These are phyloP conservation scores for Sarcophaga rosellei DNA, from an alignment of 2,888 invertebrate genomes.

Conservation along the genomic window DNA sequence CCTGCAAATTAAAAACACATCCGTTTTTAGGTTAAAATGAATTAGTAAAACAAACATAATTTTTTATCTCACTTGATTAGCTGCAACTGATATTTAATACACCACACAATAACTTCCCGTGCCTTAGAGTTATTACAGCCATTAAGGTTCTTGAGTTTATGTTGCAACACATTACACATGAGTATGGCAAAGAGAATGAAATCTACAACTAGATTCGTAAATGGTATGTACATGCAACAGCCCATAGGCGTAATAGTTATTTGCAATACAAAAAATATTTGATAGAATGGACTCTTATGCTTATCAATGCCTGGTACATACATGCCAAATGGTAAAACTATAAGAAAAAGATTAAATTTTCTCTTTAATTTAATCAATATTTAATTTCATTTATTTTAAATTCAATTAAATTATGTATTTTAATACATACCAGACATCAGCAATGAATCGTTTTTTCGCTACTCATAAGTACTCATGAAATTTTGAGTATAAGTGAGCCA, in stretches of 20 bases:
- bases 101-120: constrained; percentile 72
- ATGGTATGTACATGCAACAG: constrained; percentile 71
- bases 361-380: too few relatives aligned
- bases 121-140: constrained; percentile 46
- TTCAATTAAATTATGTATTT: too few relatives aligned
- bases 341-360: too few relatives aligned
- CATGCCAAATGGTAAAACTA: constrained; percentile 71
- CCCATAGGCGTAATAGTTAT: constrained; percentile 69
- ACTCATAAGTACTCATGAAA: too few relatives aligned
- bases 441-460: too few relatives aligned
- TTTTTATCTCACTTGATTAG: constrained; percentile 71
- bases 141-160: constrained; percentile 67
- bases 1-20: constrained; percentile 8
- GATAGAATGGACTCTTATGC: constrained; percentile 63
- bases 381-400: too few relatives aligned
- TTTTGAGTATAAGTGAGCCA: too few relatives aligned
- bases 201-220: constrained; percentile 69
- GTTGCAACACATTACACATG: constrained; percentile 70
- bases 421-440: too few relatives aligned
- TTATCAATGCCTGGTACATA: constrained; percentile 70
- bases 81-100: constrained; percentile 75
- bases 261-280: constrained; percentile 69
- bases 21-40: background rate
- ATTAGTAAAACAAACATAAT: background rate
- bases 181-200: constrained; percentile 70